These are phyloP conservation scores for Diarsia dahlii DNA, from an alignment of 2,888 invertebrate genomes.

Conservation along the genomic window DNA sequence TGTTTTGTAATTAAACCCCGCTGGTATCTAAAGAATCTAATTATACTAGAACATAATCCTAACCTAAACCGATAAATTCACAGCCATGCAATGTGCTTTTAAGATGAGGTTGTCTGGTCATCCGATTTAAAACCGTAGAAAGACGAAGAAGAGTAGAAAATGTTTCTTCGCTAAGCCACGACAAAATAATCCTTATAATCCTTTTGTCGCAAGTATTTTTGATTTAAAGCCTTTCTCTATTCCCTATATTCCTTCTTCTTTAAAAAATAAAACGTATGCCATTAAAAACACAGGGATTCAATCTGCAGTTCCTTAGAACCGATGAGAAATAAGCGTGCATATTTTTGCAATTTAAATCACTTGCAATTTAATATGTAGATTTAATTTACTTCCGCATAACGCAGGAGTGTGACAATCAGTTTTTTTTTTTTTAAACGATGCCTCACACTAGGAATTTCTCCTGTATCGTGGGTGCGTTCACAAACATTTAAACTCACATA, in stretches of 20 bases:
- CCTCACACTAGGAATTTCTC: no score
- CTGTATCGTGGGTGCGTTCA: no score
- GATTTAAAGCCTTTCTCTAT: background rate
- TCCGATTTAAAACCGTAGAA: slow-evolving; percentile 9
- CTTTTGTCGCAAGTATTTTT: slow-evolving; percentile 23
- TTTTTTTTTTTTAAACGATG: no score
- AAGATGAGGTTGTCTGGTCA: slow-evolving; percentile 13
- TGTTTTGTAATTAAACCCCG: no score
- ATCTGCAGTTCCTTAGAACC: slow-evolving; percentile 7
- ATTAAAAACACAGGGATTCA: slow-evolving; percentile 15
- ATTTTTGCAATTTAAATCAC: slow-evolving; percentile 41
- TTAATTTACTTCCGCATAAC: slow-evolving; percentile 46
- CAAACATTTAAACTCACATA: no score
- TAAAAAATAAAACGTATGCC: slow-evolving; percentile 10
- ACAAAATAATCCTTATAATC: no score
- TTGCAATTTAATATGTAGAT: slow-evolving; percentile 41
- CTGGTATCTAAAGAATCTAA: background rate
- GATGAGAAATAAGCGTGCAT: slow-evolving; percentile 42
- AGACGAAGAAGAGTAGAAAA: slow-evolving; percentile 9
- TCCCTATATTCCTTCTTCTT: background rate
- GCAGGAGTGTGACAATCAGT: slow-evolving; percentile 34
- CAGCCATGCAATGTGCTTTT: slow-evolving; percentile 20
- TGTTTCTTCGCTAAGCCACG: background rate
- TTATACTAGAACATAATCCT: background rate
- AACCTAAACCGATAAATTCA: background rate